Evolutionary conservation across 2,797 vertebrate species (phyloP).

Genomic region (Serranus cabrilla): DNA sequence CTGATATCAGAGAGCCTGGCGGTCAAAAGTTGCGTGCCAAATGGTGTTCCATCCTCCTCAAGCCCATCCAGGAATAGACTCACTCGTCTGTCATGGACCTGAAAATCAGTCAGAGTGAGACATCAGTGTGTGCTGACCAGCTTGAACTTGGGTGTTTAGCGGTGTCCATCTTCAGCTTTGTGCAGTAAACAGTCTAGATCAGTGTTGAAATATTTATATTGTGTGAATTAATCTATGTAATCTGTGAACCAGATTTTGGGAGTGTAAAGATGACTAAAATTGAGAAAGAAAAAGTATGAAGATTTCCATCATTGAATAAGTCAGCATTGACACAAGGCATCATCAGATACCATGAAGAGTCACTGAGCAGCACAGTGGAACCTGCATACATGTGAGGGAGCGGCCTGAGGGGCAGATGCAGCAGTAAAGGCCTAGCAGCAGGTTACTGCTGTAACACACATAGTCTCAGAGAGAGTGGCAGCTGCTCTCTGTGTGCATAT

Average conservation of each 20-base stretch:
- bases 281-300: not conserved
- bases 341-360: constrained; percentile 21
- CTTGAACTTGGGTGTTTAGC: not conserved
- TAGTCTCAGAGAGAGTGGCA: constrained; percentile 41
- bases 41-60: constrained; percentile 90
- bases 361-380: not conserved
- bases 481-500: constrained; percentile 42
- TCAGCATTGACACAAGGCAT: constrained; percentile 16
- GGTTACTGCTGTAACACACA: constrained; percentile 45
- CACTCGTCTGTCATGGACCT: constrained; percentile 89
- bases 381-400: constrained; percentile 17
- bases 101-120: constrained; percentile 58
- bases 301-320: constrained; percentile 7
- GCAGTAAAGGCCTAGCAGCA: constrained; percentile 44
- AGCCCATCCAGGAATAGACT: constrained; percentile 93
- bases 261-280: not conserved
- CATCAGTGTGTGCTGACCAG: constrained; percentile 11
- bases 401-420: constrained; percentile 31
- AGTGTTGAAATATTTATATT: no score
- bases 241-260: not conserved
- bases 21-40: constrained; percentile 87
- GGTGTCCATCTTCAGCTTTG: not conserved
- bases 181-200: no score
- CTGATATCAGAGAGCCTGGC: constrained; percentile 80
- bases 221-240: not conserved